These are phyloP conservation scores for Drosophila prolongata DNA, from an alignment of 2,888 invertebrate genomes.

Conservation along the genomic window DNA sequence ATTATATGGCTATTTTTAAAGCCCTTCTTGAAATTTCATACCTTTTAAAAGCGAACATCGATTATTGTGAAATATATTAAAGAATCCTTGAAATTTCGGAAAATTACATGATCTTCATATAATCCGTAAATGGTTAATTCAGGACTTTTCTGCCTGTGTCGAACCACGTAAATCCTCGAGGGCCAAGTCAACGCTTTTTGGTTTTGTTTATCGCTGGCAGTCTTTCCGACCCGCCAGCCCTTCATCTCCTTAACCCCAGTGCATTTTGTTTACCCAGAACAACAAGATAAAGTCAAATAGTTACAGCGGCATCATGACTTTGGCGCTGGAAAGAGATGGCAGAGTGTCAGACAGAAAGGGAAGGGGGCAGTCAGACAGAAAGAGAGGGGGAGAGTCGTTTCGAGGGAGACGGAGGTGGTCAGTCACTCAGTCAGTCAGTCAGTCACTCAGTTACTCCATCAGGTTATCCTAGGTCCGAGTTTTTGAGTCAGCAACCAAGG, in stretches of 20 bases:
- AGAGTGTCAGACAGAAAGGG: slow-evolving; percentile 1
- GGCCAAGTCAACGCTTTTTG: slow-evolving; percentile 37
- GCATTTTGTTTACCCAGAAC: slow-evolving; percentile 52
- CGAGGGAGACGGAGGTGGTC: slow-evolving; percentile 2
- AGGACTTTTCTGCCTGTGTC: too few species aligned
- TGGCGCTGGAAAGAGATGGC: slow-evolving; percentile 4
- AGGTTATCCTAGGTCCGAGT: slow-evolving; percentile 36
- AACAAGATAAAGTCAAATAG: slow-evolving; percentile 74
- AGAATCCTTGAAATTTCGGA: too few species aligned
- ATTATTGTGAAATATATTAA: too few species aligned
- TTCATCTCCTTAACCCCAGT: slow-evolving; percentile 4
- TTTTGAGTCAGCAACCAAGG: slow-evolving; percentile 15
- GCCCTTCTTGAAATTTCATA: too few species aligned
- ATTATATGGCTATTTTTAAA: too few species aligned
- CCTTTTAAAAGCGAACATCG: too few species aligned
- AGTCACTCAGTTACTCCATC: slow-evolving; percentile 37
- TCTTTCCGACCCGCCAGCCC: slow-evolving; percentile 18
- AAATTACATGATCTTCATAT: too few species aligned
- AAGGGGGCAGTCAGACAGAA: slow-evolving; percentile 5
- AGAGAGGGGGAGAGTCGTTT: neutral
- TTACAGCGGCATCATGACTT: slow-evolving; percentile 67
- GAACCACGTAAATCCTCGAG: slow-evolving; percentile 28
- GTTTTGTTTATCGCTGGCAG: slow-evolving; percentile 45
- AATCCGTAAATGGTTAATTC: too few species aligned
- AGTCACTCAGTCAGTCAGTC: slow-evolving; percentile 24